Evolutionary conservation across 1,140 invertebrate species (phyloP), one percentile per base, ranked within the genome.

Genomic region (Trichomalopsis sarcophagae): DNA sequence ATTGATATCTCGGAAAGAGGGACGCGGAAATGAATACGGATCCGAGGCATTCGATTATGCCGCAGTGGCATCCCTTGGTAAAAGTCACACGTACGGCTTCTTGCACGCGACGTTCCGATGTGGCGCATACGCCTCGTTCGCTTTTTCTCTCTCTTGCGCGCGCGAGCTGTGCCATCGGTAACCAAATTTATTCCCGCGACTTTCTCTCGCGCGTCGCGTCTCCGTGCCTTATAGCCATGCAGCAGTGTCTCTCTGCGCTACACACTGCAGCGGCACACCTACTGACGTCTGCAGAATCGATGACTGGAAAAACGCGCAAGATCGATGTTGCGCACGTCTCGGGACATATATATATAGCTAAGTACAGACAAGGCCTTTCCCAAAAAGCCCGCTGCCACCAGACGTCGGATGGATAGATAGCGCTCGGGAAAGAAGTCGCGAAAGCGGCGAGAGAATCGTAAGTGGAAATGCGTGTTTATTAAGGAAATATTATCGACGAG

Each of bases 271-370:
- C 44, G 23, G 17, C 33, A 36, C 69, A 23, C 10, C 33, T 47
- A 33, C 21, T 69, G 79, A 74, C 80, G 69, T 81, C 44, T 74
- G 73, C 17, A 76, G 55, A 82, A 76, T 82, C 81, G 81, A 82
- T 82, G 81, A 82, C 27, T 82, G 50, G 69, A 73, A 66, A 82
- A 82, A 81, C 27, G 23, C 44, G 73, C 62, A 81, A 82, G 81
- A 82, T 82, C 81, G 81, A 76, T 82, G 81, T 62, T 50, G 44
- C 68, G n/a, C 69, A 36, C 27, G 40, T 36, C 13, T 50, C 11
- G 75, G 44, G 44, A 30, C 44, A 75, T 47, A 75, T 9, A 75
- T 9, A 44, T 21, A 40, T 33, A 40, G 10, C 30, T 40, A 44
- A n/a, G 33, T 50, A 76, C n/a, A 36, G 0, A 36, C 33, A 5